Evolutionary conservation across 2,113 vertebrate genomes (phyloP).

Genomic region (Peromyscus maniculatus): DNA sequence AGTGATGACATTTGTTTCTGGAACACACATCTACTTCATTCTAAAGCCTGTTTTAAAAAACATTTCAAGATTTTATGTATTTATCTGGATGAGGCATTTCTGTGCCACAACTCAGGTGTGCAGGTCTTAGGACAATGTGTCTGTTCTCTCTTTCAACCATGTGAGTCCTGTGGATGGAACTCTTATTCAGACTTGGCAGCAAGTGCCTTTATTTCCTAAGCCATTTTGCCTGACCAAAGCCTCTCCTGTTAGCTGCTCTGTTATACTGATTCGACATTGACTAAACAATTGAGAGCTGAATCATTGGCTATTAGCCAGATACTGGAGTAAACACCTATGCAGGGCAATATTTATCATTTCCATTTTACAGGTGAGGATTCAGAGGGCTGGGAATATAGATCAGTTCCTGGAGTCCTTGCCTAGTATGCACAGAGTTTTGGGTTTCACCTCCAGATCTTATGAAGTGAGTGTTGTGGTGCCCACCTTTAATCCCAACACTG

Average conservation of each 20-base stretch:
- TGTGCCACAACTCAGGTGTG: fast-evolving
- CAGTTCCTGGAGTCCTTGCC: neutral
- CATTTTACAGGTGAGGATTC: neutral
- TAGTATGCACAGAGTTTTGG: neutral
- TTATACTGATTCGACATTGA: neutral
- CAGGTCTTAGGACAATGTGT: neutral
- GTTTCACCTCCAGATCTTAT: too few species aligned
- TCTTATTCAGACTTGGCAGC: neutral
- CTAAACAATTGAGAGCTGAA: neutral
- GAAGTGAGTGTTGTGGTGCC: too few species aligned
- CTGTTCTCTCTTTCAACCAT: neutral
- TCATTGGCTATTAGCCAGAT: neutral
- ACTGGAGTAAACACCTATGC: neutral
- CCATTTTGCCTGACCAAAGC: neutral
- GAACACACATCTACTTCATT: too few species aligned
- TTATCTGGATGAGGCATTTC: neutral
- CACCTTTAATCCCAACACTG: neutral
- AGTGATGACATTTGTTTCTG: too few species aligned
- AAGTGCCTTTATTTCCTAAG: neutral
- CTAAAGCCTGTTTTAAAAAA: neutral
- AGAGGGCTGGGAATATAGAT: neutral
- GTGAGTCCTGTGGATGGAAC: neutral
- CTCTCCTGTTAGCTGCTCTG: neutral
- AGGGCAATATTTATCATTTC: too few species aligned
- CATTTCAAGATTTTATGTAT: neutral